Evolutionary conservation across 2,888 invertebrate species (phyloP), one percentile per base, ranked within the genome.

Genomic region (Synergus itoensis): DNA sequence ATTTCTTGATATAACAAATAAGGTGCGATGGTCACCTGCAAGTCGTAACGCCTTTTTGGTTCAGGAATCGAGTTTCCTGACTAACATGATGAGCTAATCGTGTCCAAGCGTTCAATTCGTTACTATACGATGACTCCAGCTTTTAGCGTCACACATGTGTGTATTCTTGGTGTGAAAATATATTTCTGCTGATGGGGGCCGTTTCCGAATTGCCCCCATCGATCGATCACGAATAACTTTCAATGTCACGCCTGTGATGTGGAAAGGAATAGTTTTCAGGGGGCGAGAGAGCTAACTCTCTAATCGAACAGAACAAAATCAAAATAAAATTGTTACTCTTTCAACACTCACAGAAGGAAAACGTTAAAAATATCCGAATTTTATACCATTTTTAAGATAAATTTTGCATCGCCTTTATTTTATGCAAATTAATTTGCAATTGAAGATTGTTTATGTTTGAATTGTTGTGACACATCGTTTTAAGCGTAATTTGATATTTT

Each of bases 181-280:
- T 73, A 73, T 73, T 73, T 73, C 73, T 53, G 21, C 16, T 53
- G 36, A 69, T 53, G 16, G 69, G 73, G 48, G 9, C 73, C 48
- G 48, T 53, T 73, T 53, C 21, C 73, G 48, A 53, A 73, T 69
- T 73, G 53, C 73, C 53, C 73, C 53, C 48, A 53, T 53, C 53
- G 73, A 73, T 73, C 73, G 48, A 48, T 73, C 48, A 48, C 73
- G 4, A 73, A 73, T 73, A 48, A 73, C 73, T 73, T 73, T 69
- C 14, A 53, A 36, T 53, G 73, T 73, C 73, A 73, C 73, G 73
- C 53, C 73, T 73, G n/a, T 53, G 69, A 69, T 48, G 45, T 48
- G 45, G 73, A 36, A 36, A 73, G 53, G 36, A n/a, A 69, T 48
- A 41, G n/a, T 63, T 28, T 28, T 40, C 77, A 28, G 8, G n/a